phyloP scores from a whole-genome alignment of 2,888 invertebrate genomes.

The Oligia strigilis region DNA sequence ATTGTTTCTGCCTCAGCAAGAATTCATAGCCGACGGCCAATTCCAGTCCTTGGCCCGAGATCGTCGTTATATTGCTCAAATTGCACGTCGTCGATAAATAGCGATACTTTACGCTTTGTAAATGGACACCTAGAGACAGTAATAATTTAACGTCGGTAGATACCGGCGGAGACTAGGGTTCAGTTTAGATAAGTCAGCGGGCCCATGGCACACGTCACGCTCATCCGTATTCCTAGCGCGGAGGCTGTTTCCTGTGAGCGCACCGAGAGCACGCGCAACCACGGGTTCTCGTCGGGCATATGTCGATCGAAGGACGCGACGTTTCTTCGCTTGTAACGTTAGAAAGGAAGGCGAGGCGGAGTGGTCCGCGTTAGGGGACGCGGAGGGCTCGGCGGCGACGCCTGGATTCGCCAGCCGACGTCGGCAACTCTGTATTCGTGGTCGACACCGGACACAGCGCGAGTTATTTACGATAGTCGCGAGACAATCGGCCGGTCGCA shows the following conservation, averaged over 20 bases:
- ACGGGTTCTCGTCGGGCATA: constrained; percentile 72
- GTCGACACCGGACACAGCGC: constrained; percentile 86
- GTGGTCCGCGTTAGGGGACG: constrained; percentile 64
- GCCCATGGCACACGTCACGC: constrained; percentile 79
- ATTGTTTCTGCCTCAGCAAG: constrained; percentile 85
- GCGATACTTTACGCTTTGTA: constrained; percentile 71
- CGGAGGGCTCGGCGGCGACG: constrained; percentile 63
- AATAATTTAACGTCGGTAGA: constrained; percentile 74
- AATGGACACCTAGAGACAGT: constrained; percentile 68
- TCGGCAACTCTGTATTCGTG: constrained; percentile 86
- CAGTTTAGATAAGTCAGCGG: constrained; percentile 73
- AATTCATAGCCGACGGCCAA: constrained; percentile 84
- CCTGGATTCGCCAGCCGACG: constrained; percentile 81
- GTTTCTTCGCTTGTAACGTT: constrained; percentile 56
- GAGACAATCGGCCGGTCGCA: constrained; percentile 88
- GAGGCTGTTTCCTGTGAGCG: constrained; percentile 85
- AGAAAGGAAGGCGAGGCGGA: constrained; percentile 54
- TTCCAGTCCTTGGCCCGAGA: constrained; percentile 77
- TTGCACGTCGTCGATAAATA: constrained; percentile 72
- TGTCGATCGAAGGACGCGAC: constrained; percentile 60
- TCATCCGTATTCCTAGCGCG: constrained; percentile 88
- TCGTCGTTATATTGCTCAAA: constrained; percentile 81
- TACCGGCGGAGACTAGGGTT: constrained; percentile 69
- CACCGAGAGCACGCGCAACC: constrained; percentile 74
- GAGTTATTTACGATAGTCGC: constrained; percentile 89